phyloP scores from a whole-genome alignment of 53 echinoderm and acorn worm species.

The Luidia sarsii region DNA sequence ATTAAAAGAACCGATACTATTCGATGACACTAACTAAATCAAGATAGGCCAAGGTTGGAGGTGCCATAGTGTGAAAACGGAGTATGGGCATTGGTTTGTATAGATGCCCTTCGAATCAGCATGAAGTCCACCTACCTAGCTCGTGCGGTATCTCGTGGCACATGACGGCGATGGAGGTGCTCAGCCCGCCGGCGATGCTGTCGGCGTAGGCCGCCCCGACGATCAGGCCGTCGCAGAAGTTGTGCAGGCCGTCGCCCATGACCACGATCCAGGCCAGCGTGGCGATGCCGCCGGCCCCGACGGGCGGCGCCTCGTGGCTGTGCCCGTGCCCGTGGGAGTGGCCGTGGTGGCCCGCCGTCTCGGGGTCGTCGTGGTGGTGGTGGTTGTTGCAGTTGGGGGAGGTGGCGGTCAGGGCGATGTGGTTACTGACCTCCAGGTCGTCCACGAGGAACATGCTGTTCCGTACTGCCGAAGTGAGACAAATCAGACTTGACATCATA shows the following conservation, averaged over 20 bases:
- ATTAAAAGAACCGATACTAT: too few species aligned
- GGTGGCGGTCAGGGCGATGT: constrained; percentile 5
- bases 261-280: constrained; percentile 95
- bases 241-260: constrained; percentile 94
- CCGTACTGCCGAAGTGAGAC: not conserved
- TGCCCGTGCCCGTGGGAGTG: constrained; percentile 58
- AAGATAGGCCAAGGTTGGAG: too few species aligned
- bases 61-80: too few species aligned
- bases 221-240: constrained; percentile 90
- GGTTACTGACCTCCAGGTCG: constrained; percentile 17
- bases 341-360: constrained; percentile 37
- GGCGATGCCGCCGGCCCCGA: constrained; percentile 61
- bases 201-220: constrained; percentile 95
- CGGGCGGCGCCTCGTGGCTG: constrained; percentile 64
- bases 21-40: too few species aligned
- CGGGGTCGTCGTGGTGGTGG: constrained; percentile 31
- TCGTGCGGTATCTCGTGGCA: constrained; percentile 99
- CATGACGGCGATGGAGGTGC: constrained; percentile 95
- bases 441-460: constrained; percentile 49
- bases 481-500: too few species aligned
- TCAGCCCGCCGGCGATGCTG: constrained; percentile 89
- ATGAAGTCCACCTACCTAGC: constrained; percentile 74
- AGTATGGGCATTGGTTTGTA: too few species aligned
- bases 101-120: too few species aligned
- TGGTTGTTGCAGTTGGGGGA: constrained; percentile 27